Evolutionary conservation across 2,797 vertebrate genomes (phyloP).

Genomic region (Pseudomugil gertrudae): DNA sequence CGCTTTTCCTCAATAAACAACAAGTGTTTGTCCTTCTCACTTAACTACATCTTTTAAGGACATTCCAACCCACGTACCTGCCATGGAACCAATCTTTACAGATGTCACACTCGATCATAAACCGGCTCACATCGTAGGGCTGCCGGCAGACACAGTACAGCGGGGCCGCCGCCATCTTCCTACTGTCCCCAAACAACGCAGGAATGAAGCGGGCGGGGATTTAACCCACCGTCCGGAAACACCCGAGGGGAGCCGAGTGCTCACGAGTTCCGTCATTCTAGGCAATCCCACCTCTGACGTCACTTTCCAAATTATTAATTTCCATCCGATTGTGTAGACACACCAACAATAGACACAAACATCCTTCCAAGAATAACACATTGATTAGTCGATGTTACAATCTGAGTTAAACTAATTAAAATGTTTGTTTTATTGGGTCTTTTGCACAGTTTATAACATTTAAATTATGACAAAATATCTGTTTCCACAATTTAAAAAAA

Average conservation of each 20-base stretch:
- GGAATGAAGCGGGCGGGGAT: conserved; percentile 81
- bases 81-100: conserved; percentile 99
- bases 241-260: conserved; percentile 62
- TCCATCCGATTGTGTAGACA: conserved; percentile 59
- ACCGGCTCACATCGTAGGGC: conserved; percentile 96
- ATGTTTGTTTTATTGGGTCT: background rate
- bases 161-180: conserved; percentile 91
- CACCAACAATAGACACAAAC: conserved; percentile 50
- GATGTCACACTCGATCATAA: conserved; percentile 98
- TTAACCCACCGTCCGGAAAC: conserved; percentile 72
- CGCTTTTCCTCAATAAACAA: conserved; percentile 62
- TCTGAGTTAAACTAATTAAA: background rate
- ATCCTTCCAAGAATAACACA: conserved; percentile 45
- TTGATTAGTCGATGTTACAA: background rate
- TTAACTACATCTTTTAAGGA: background rate
- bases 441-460: background rate
- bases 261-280: conserved; percentile 46
- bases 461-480: background rate
- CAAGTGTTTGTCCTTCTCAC: conserved; percentile 25
- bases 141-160: conserved; percentile 98
- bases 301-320: conserved; percentile 63
- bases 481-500: background rate
- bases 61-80: conserved; percentile 83
- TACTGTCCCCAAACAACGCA: conserved; percentile 88
- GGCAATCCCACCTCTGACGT: conserved; percentile 73